These are phyloP conservation scores for Spizaetus ornatus DNA, from an alignment of 2,113 vertebrate genomes.

Conservation along the genomic window DNA sequence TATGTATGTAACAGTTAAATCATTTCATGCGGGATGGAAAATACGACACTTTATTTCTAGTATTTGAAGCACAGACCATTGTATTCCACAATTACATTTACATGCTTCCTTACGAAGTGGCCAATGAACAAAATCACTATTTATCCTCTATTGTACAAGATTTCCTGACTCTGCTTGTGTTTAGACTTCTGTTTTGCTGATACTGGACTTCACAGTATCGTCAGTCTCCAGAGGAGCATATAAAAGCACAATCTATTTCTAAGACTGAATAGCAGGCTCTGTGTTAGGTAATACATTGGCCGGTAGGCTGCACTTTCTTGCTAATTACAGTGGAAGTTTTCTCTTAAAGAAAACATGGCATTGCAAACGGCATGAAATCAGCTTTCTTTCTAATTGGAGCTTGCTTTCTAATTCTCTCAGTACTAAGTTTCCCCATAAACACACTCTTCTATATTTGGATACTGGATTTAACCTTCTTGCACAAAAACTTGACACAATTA, in stretches of 20 bases:
- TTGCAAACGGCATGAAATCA: conserved; percentile 27
- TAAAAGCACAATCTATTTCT: conserved; percentile 23
- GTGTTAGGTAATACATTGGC: conserved; percentile 1
- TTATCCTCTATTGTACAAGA: conserved; percentile 55
- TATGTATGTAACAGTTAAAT: not conserved
- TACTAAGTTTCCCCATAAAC: conserved; percentile 31
- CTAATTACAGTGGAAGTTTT: conserved; percentile 48
- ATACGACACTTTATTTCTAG: not conserved
- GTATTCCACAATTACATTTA: conserved; percentile 18
- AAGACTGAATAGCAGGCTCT: not conserved
- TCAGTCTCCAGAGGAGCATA: conserved; percentile 21
- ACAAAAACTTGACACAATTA: conserved; percentile 40
- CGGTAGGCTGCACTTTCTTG: conserved; percentile 5
- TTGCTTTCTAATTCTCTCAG: conserved; percentile 23
- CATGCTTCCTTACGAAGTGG: not conserved
- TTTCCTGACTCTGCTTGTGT: conserved; percentile 44
- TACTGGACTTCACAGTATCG: not conserved
- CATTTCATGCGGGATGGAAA: not conserved
- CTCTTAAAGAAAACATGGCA: conserved; percentile 48
- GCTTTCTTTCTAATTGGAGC: conserved; percentile 31
- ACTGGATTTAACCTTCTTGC: conserved; percentile 22
- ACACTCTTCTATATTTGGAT: conserved; percentile 43
- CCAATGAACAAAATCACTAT: not conserved
- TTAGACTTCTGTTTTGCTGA: conserved; percentile 50
- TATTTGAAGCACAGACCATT: not conserved